These are phyloP conservation scores for Augochlora pura DNA, from an alignment of 1,140 invertebrate genomes.

Conservation along the genomic window DNA sequence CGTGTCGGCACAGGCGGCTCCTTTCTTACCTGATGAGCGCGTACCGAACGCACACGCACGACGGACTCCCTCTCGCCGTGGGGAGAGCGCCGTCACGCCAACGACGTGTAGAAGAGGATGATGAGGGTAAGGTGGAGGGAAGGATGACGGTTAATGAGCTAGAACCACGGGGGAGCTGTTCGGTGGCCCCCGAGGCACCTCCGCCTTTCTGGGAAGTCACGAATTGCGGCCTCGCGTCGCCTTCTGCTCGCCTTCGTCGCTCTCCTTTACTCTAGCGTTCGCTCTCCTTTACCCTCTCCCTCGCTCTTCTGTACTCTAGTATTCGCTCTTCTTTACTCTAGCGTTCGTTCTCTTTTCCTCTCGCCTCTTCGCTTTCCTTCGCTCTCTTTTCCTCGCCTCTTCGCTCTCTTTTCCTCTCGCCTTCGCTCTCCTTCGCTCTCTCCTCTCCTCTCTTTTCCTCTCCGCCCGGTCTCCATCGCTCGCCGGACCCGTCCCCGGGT, in stretches of 20 bases:
- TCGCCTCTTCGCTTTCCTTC: no score
- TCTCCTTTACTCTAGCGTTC: neutral
- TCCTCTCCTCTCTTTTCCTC: neutral
- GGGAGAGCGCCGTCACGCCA: conserved; percentile 58
- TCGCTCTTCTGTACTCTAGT: neutral
- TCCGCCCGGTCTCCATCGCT: neutral
- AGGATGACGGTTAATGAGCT: conserved; percentile 77
- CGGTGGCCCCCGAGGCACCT: conserved; percentile 47
- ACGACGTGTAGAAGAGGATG: conserved; percentile 64
- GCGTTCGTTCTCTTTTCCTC: no score
- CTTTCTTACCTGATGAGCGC: conserved; percentile 79
- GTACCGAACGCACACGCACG: conserved; percentile 61
- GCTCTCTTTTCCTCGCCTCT: neutral
- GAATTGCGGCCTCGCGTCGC: conserved; percentile 56
- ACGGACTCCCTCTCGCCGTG: no score
- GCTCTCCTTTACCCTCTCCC: no score
- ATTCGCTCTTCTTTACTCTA: neutral
- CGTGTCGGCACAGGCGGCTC: conserved; percentile 79
- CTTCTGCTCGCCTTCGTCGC: neutral
- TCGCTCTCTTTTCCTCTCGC: neutral
- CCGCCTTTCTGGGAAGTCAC: conserved; percentile 73
- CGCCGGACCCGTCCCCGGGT: no score
- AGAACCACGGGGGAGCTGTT: conserved; percentile 73
- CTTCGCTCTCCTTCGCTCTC: no score
- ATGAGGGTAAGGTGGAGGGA: conserved; percentile 53